Conservation (phyloP, 1,140 invertebrate species). For the Eurosta solidaginis region DNA sequence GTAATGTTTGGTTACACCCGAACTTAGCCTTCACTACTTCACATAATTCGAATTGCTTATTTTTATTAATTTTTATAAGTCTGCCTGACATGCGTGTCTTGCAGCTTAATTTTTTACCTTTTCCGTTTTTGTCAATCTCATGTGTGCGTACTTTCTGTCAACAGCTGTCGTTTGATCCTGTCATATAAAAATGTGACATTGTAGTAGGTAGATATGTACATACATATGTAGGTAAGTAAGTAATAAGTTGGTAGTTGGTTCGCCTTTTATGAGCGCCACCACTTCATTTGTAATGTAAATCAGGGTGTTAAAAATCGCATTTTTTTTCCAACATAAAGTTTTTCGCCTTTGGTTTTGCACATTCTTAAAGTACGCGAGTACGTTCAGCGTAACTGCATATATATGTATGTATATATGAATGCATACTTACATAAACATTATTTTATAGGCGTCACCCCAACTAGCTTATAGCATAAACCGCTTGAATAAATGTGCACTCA, state of each 20-base stretch:
- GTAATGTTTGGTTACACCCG: too few relatives aligned
- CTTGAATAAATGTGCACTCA: not conserved
- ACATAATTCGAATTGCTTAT: not conserved
- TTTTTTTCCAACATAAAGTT: not conserved
- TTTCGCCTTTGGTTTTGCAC: too few relatives aligned
- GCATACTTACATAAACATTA: too few relatives aligned
- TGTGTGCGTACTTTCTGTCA: not conserved
- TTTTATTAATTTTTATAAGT: slow-evolving; percentile 19
- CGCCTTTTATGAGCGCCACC: slow-evolving; percentile 24
- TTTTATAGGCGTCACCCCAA: slow-evolving; percentile 15
- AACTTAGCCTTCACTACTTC: too few relatives aligned
- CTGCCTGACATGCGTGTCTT: not conserved
- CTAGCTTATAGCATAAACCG: slow-evolving; percentile 5
- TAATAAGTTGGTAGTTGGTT: not conserved
- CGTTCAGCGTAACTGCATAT: too few relatives aligned
- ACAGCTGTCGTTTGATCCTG: slow-evolving; percentile 17
- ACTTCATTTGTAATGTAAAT: slow-evolving; percentile 26
- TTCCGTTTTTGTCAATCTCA: not conserved
- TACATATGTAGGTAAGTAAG: not conserved
- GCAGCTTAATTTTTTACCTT: not conserved
- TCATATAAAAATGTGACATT: slow-evolving; percentile 21
- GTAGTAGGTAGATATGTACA: not conserved
- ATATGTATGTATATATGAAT: too few relatives aligned
- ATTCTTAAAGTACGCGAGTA: too few relatives aligned
- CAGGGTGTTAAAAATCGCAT: not conserved